A percentile compares a stretch with the other conserved stretches of the same genome.
These are phyloP conservation scores for Strigamia crassipes DNA, from an alignment of 2,888 invertebrate genomes.

Conservation along the genomic window DNA sequence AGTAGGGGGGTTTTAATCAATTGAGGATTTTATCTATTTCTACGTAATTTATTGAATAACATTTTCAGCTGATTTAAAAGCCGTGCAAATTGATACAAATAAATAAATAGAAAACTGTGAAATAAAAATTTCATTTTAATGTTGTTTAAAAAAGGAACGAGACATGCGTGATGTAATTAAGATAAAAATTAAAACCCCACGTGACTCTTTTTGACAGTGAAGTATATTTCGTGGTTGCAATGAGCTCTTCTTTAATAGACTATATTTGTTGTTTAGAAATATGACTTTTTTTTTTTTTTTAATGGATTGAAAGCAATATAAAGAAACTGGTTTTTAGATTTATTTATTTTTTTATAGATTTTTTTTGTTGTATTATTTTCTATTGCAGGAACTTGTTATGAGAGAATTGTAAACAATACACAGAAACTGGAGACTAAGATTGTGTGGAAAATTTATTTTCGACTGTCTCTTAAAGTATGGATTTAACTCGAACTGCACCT, in stretches of 20 bases:
- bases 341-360: not conserved
- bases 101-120: not conserved
- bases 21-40: not conserved
- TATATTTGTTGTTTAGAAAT: constrained; percentile 28
- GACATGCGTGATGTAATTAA: constrained; percentile 15
- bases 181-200: constrained; percentile 23
- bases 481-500: constrained; percentile 6
- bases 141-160: not conserved
- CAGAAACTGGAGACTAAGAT: not conserved
- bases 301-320: not conserved
- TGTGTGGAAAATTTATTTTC: not conserved
- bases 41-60: not conserved
- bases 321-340: not conserved
- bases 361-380: not conserved
- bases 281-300: not conserved
- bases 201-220: constrained; percentile 17
- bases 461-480: not conserved
- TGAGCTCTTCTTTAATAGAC: constrained; percentile 5
- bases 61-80: not conserved
- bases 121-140: not conserved
- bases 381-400: constrained; percentile 7
- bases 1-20: not conserved
- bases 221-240: not conserved
- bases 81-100: not conserved
- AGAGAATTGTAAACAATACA: not conserved